These are phyloP conservation scores for Argopecten irradians DNA, from an alignment of 1,140 invertebrate species.

Conservation along the genomic window DNA sequence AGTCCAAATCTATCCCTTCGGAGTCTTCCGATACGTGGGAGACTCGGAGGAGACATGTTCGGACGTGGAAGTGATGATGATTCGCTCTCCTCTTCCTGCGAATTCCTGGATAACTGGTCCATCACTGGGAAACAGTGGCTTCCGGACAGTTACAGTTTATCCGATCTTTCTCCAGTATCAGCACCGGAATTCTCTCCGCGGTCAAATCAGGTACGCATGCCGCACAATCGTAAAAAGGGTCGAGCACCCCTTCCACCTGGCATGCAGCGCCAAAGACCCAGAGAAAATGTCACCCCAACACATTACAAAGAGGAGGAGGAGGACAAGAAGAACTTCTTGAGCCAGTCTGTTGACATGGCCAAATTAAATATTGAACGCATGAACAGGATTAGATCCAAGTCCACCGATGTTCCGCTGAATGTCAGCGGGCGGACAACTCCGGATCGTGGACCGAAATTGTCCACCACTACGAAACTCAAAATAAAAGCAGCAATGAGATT, in stretches of 20 bases:
- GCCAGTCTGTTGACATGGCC: not conserved
- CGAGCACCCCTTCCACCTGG: slow-evolving; percentile 42
- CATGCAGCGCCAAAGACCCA: not conserved
- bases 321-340: slow-evolving; percentile 1
- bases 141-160: slow-evolving; percentile 43
- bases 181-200: slow-evolving; percentile 28
- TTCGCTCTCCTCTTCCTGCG: slow-evolving; percentile 35
- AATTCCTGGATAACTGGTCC: slow-evolving; percentile 28
- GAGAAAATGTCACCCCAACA: not conserved
- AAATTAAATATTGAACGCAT: not conserved
- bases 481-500: slow-evolving; percentile 34
- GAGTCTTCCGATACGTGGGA: slow-evolving; percentile 24
- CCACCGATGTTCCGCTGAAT: not conserved
- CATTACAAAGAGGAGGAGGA: slow-evolving; percentile 21
- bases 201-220: not conserved
- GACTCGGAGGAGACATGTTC: not conserved
- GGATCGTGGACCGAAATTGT: not conserved
- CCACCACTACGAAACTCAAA: slow-evolving; percentile 20
- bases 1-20: slow-evolving; percentile 43
- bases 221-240: slow-evolving; percentile 38
- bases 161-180: slow-evolving; percentile 42
- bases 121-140: slow-evolving; percentile 12
- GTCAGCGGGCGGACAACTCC: slow-evolving; percentile 3
- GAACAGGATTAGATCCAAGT: slow-evolving; percentile 27
- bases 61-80: slow-evolving; percentile 43